A percentile compares a stretch with the other conserved stretches of the same genome.
These are phyloP conservation scores for Sinosuthora webbiana DNA, from an alignment of 2,113 vertebrate genomes.

Conservation along the genomic window DNA sequence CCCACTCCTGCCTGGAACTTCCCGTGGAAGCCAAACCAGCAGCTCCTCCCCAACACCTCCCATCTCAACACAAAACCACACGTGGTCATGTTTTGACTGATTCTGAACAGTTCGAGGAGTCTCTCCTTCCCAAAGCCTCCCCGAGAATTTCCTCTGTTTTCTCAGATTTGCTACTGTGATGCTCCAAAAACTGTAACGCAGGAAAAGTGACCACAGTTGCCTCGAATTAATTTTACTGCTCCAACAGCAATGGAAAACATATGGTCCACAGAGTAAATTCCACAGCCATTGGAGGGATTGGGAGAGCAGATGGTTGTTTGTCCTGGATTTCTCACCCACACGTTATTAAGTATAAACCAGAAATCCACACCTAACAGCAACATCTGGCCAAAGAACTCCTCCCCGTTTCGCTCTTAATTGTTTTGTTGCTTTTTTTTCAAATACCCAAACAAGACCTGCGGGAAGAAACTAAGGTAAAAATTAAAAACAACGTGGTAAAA, in stretches of 20 bases:
- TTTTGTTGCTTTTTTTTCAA: neutral
- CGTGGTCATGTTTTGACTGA: neutral
- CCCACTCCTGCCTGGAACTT: neutral
- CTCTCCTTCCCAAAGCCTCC: neutral
- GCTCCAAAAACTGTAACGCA: neutral
- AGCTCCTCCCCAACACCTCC: neutral
- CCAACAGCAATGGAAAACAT: neutral
- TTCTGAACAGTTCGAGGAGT: neutral
- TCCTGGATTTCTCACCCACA: conserved; percentile 10
- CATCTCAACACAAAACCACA: neutral
- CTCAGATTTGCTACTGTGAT: neutral
- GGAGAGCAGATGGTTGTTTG: neutral
- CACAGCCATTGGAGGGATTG: neutral
- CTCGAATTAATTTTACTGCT: neutral
- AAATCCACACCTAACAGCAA: neutral
- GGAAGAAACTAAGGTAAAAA: neutral
- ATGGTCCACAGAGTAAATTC: neutral
- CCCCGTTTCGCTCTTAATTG: neutral
- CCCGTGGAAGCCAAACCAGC: neutral
- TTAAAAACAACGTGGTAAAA: neutral
- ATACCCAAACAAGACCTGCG: neutral
- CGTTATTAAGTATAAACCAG: neutral
- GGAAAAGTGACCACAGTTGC: neutral
- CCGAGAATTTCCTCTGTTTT: neutral
- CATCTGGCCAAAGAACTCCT: neutral